Base-by-base conservation (phyloP, 2,888 invertebrate genomes). In the Alsophila aescularia region DNA sequence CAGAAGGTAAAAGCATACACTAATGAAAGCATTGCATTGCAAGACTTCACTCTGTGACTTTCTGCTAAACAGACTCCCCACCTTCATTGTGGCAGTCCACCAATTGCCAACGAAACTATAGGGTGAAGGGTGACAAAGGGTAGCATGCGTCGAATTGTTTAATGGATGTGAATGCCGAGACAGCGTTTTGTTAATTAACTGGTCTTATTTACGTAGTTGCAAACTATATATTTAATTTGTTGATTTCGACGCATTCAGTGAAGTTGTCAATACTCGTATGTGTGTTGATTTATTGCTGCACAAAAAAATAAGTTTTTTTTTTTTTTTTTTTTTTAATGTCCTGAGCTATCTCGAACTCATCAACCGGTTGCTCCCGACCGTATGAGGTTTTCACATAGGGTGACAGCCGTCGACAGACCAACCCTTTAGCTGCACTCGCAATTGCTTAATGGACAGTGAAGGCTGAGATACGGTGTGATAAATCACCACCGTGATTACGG, bases 401-500 rank as follows among this genome's bases (percentile, higher is more conserved):
- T 58, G 61, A 58, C 61, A 49, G 50, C 39, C 44, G 57, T 42
- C 44, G 43, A 85, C 84, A 87, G 88, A 90, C 90, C 47, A 56
- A 56, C 55, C 55, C 55, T 50, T 56, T 56, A 90, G 90, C 86
- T 90, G 86, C 81, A 75, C 72, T 75, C 72, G 67, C 79, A 74
- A 89, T 90, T 90, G 92, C 85, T 83, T 91, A 92, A 92, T 92
- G 92, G 92, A 89, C 88, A 85, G 90, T 87, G 89, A 92, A 90
- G 89, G 83, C 85, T 82, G 83, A 83, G 92, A 92, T 91, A 90
- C 83, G 70, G 68, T 55, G 87, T 92, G 92, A 92, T 92, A 91
- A 91, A 92, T 92, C 91, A 92, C 90, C 83, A 62, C 58, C 74
- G 81, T 87, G 89, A 90, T 90, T 90, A 90, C 89, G 66, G 77